Evolutionary conservation across 2,888 invertebrate genomes (phyloP).

Genomic region (Odontomyia ornata): DNA sequence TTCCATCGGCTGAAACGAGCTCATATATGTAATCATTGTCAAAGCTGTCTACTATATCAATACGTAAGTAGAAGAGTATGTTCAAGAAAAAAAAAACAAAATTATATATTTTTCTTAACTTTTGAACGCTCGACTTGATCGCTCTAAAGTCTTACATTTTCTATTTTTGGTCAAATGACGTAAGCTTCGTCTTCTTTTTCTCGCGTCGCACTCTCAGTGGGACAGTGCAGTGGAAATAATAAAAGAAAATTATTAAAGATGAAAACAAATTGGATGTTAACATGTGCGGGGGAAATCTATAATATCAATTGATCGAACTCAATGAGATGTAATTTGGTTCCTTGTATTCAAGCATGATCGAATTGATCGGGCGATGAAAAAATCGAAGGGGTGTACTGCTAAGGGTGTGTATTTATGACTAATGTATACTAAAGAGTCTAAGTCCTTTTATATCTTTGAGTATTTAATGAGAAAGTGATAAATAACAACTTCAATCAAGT

Average conservation of each 20-base stretch:
- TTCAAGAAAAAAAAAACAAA: too few species aligned
- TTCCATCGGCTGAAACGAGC: not conserved
- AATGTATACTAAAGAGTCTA: too few species aligned
- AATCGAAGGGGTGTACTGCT: too few species aligned
- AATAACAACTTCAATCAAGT: too few species aligned
- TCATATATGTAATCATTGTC: conserved; percentile 7
- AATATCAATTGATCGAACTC: not conserved
- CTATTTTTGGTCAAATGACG: conserved; percentile 47
- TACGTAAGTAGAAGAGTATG: conserved; percentile 30
- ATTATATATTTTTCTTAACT: conserved; percentile 33
- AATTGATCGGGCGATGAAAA: too few species aligned
- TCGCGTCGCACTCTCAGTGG: not conserved
- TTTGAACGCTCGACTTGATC: conserved; percentile 33
- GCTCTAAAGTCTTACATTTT: conserved; percentile 38
- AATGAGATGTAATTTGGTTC: too few species aligned
- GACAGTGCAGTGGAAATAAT: not conserved
- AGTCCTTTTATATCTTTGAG: too few species aligned
- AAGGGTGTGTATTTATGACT: too few species aligned
- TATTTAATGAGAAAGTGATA: too few species aligned
- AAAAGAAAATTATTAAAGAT: conserved; percentile 8
- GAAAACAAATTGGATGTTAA: not conserved
- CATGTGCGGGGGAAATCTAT: not conserved
- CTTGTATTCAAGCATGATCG: too few species aligned
- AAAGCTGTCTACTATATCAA: conserved; percentile 16
- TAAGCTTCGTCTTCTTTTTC: conserved; percentile 39